Percentiles rank a stretch among this genome's conserved stretches.
phyloP scores from a whole-genome alignment of 2,797 vertebrate species.

The Propithecus perrieri region DNA sequence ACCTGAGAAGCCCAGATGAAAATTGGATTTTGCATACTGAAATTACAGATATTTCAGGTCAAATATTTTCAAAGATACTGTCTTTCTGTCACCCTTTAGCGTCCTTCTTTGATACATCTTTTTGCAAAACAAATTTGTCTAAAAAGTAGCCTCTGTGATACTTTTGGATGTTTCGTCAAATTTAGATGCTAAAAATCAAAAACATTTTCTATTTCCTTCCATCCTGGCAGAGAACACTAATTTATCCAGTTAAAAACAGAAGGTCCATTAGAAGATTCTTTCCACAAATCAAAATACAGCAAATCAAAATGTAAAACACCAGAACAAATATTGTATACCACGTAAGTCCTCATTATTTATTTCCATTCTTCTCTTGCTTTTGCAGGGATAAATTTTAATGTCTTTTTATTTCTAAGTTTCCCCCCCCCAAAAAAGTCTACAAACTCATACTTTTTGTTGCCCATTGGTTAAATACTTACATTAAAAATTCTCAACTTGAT shows the following conservation, averaged over 20 bases:
- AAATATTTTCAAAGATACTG: not conserved
- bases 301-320: no score
- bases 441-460: no score
- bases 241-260: not conserved
- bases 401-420: no score
- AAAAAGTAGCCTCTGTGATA: not conserved
- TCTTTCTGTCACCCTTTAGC: not conserved
- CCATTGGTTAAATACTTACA: no score
- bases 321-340: no score
- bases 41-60: not conserved
- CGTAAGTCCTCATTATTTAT: no score
- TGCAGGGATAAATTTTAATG: no score
- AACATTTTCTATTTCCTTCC: not conserved
- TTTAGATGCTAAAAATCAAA: not conserved
- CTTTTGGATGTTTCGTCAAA: not conserved
- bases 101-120: not conserved
- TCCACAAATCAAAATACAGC: no score
- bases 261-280: no score
- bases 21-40: not conserved
- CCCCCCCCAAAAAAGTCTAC: no score
- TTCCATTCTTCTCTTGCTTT: no score
- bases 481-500: no score
- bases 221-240: not conserved
- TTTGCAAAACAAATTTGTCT: constrained; percentile 17
- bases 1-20: not conserved